These are phyloP conservation scores for Euproctis similis DNA, from an alignment of 2,888 invertebrate genomes.

Conservation along the genomic window DNA sequence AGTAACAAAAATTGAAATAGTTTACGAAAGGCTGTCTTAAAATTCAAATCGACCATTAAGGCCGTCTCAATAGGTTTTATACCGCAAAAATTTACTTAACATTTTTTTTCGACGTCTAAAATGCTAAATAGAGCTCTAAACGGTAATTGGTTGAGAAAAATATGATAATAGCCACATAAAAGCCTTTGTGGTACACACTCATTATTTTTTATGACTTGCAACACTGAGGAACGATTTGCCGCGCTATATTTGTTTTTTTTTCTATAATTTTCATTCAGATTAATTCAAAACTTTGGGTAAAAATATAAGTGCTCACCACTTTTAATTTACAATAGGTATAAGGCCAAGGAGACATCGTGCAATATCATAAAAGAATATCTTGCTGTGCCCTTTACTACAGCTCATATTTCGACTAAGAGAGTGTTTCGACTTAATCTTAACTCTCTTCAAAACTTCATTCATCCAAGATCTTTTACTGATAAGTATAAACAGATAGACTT, in stretches of 20 bases:
- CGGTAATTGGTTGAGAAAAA: constrained; percentile 56
- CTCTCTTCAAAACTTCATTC: too few species aligned
- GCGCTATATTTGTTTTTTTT: constrained; percentile 42
- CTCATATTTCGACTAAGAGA: too few species aligned
- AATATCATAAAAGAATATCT: too few species aligned
- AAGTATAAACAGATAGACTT: too few species aligned
- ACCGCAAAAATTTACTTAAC: constrained; percentile 23
- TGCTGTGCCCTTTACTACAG: too few species aligned
- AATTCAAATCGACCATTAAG: constrained; percentile 19
- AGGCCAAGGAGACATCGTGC: too few species aligned
- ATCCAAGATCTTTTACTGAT: too few species aligned
- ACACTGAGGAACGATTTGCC: constrained; percentile 37
- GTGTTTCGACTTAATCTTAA: too few species aligned
- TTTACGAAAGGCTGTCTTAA: constrained; percentile 5
- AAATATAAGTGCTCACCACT: too few species aligned
- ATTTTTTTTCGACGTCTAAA: constrained; percentile 37
- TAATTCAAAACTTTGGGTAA: too few species aligned
- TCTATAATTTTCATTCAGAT: constrained; percentile 18
- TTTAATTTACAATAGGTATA: too few species aligned
- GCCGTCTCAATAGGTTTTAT: constrained; percentile 23
- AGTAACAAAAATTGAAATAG: background rate
- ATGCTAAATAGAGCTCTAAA: constrained; percentile 46
- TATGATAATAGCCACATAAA: constrained; percentile 64
- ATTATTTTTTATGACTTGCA: constrained; percentile 49
- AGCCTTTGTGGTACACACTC: constrained; percentile 52